A percentile compares a stretch with the other conserved stretches of the same genome.
Conservation (phyloP, 2,113 vertebrate species). For the Poeciliopsis occidentalis region DNA sequence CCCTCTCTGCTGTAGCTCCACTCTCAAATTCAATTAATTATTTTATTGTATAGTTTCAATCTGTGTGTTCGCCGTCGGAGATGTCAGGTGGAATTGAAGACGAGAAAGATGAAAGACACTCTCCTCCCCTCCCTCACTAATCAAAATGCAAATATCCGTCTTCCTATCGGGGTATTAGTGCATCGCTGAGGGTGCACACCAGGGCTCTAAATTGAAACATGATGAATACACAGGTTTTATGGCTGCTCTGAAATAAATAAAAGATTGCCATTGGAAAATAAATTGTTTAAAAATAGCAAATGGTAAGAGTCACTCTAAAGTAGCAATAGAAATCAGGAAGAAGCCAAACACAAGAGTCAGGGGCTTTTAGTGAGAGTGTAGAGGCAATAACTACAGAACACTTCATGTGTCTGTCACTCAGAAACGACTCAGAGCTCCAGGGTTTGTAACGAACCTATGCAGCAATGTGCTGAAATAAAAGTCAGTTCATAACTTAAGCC, state of each 20-base stretch:
- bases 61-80: conserved; percentile 38
- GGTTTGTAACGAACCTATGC: not conserved
- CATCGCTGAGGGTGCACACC: conserved; percentile 63
- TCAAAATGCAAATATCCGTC: conserved; percentile 77
- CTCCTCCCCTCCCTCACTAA: conserved; percentile 43
- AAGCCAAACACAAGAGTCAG: conserved; percentile 21
- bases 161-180: conserved; percentile 64
- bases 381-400: conserved; percentile 18
- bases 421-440: not conserved
- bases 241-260: conserved; percentile 59
- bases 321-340: conserved; percentile 11
- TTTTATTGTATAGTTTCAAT: conserved; percentile 67
- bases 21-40: conserved; percentile 41
- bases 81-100: conserved; percentile 44
- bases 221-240: conserved; percentile 67
- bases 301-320: not conserved
- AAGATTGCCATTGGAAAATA: conserved; percentile 39
- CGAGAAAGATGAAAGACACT: conserved; percentile 19
- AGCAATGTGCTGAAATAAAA: conserved; percentile 13
- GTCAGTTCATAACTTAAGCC: not conserved
- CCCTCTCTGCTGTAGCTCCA: not conserved
- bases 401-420: conserved; percentile 55
- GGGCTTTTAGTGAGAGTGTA: conserved; percentile 1
- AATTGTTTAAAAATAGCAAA: conserved; percentile 25
- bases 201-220: conserved; percentile 71